phyloP scores from a whole-genome alignment of 1,140 invertebrate species.

The Ceratina australensis region DNA sequence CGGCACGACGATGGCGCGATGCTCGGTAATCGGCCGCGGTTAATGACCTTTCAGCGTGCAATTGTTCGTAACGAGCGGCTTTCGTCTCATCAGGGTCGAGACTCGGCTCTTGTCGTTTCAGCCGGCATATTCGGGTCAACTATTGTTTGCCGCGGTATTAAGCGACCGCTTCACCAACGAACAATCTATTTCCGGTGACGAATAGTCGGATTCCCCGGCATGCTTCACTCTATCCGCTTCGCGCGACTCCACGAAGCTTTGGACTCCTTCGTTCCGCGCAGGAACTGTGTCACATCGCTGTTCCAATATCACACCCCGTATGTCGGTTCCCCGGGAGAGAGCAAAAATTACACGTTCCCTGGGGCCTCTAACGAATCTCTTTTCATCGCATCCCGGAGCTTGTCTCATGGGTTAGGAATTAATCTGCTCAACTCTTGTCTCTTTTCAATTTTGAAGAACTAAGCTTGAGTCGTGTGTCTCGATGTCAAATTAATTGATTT shows the following conservation, averaged over 20 bases:
- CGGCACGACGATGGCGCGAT: neutral
- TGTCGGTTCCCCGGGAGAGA: slow-evolving; percentile 44
- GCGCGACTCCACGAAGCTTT: neutral
- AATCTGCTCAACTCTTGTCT: neutral
- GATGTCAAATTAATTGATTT: too few relatives aligned
- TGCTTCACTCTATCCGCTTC: slow-evolving; percentile 30
- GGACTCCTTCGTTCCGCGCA: neutral
- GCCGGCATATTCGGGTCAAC: slow-evolving; percentile 62
- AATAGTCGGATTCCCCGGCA: slow-evolving; percentile 36
- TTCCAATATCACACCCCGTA: slow-evolving; percentile 32
- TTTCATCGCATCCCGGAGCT: neutral
- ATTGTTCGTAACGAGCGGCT: slow-evolving; percentile 43
- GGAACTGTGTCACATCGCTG: slow-evolving; percentile 52
- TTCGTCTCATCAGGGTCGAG: slow-evolving; percentile 49
- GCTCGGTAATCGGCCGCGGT: slow-evolving; percentile 26
- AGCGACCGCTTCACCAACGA: slow-evolving; percentile 48
- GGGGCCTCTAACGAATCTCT: slow-evolving; percentile 41
- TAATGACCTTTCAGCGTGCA: slow-evolving; percentile 49
- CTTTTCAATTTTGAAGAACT: too few relatives aligned
- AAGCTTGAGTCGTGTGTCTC: too few relatives aligned
- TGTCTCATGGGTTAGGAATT: neutral
- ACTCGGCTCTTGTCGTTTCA: slow-evolving; percentile 48
- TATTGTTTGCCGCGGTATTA: slow-evolving; percentile 64
- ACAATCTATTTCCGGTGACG: slow-evolving; percentile 63
- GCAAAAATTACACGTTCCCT: slow-evolving; percentile 52